A percentile compares a stretch with the other conserved stretches of the same genome.
These are phyloP conservation scores for Thymallus thymallus DNA, from an alignment of 2,113 vertebrate species.

Conservation along the genomic window DNA sequence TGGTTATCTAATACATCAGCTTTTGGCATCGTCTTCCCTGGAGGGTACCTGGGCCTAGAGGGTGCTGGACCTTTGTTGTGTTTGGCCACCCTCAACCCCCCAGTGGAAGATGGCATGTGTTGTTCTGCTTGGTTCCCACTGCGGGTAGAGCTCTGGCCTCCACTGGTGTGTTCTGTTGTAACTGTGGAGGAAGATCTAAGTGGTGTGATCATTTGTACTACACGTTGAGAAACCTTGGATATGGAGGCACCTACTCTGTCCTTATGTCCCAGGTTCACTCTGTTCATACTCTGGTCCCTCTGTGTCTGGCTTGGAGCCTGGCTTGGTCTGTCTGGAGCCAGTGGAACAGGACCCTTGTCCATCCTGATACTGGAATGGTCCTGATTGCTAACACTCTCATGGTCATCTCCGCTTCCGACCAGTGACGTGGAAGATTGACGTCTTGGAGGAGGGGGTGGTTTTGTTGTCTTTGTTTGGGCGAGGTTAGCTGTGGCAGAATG, in stretches of 20 bases:
- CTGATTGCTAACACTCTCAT: background rate
- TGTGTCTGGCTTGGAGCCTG: slow-evolving; percentile 14
- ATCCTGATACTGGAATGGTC: background rate
- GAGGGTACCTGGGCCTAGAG: slow-evolving; percentile 21
- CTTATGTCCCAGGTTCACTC: slow-evolving; percentile 1
- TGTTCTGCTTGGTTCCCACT: background rate
- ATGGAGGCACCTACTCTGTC: slow-evolving; percentile 39
- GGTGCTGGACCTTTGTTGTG: slow-evolving; percentile 62
- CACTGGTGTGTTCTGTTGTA: background rate
- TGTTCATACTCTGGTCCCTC: slow-evolving; percentile 4
- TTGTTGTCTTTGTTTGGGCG: background rate
- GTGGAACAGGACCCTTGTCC: slow-evolving; percentile 27
- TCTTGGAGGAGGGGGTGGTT: background rate
- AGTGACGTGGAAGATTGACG: background rate
- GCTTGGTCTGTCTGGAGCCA: slow-evolving; percentile 30
- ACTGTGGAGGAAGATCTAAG: slow-evolving; percentile 17
- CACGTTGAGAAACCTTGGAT: slow-evolving; percentile 41
- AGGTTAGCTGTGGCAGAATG: background rate
- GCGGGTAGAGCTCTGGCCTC: background rate
- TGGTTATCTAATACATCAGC: background rate
- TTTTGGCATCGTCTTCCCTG: background rate
- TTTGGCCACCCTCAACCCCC: slow-evolving; percentile 14
- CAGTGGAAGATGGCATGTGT: slow-evolving; percentile 8
- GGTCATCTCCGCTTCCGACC: background rate
- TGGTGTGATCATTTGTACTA: slow-evolving; percentile 30